phyloP scores from a whole-genome alignment of 2,888 invertebrate species.

The Unio delphinus region DNA sequence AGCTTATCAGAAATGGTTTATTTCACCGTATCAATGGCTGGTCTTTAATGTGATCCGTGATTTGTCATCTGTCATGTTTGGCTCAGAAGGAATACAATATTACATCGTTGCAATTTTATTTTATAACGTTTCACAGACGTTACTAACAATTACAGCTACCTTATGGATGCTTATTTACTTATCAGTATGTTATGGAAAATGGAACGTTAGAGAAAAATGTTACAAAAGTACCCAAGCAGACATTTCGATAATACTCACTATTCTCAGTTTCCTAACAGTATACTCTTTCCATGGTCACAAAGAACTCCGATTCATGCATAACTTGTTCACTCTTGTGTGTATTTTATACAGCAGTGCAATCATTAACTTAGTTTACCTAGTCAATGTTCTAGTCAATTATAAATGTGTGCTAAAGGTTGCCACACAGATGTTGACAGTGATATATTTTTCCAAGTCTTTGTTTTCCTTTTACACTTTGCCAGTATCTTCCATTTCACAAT shows the following conservation, averaged over 20 bases:
- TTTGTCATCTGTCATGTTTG: constrained; percentile 34
- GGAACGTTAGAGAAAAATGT: too few relatives aligned
- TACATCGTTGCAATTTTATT: constrained; percentile 2
- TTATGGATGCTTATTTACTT: not conserved
- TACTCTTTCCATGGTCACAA: constrained; percentile 51
- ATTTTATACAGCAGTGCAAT: constrained; percentile 22
- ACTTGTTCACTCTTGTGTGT: constrained; percentile 36
- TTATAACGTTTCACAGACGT: constrained; percentile 8
- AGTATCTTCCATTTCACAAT: constrained; percentile 7
- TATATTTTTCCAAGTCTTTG: too few relatives aligned
- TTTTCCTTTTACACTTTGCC: too few relatives aligned
- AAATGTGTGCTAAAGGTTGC: too few relatives aligned
- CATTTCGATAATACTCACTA: constrained; percentile 3
- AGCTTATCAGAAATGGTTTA: constrained; percentile 34
- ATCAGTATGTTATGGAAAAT: not conserved
- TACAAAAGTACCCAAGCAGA: too few relatives aligned
- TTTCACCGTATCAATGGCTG: constrained; percentile 50
- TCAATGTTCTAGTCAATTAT: too few relatives aligned
- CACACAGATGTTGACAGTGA: too few relatives aligned
- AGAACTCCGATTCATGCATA: constrained; percentile 48
- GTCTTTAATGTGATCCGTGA: constrained; percentile 42
- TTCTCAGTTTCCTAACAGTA: constrained; percentile 25
- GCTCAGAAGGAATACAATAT: constrained; percentile 6
- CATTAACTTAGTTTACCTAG: not conserved
- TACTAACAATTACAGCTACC: too few relatives aligned